These are phyloP conservation scores for Coelopa frigida DNA, from an alignment of 1,140 invertebrate species.

Conservation along the genomic window DNA sequence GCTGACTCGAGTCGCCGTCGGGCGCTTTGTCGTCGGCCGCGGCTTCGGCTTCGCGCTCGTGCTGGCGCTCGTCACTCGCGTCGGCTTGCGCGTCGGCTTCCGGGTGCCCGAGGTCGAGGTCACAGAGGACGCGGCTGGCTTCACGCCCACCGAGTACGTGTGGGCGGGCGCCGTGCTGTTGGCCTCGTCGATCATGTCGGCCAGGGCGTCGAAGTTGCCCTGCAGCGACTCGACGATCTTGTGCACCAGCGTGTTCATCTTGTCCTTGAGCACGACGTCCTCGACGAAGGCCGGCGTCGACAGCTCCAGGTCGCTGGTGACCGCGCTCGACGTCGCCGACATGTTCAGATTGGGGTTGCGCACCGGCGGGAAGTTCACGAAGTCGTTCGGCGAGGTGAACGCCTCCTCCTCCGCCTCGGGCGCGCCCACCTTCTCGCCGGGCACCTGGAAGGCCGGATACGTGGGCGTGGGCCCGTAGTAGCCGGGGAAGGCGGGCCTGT, in stretches of 20 bases:
- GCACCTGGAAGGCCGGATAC: conserved; percentile 37
- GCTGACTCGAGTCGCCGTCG: conserved; percentile 37
- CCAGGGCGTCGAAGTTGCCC: conserved; percentile 70
- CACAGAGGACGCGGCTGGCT: conserved; percentile 21
- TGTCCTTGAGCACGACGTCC: conserved; percentile 65
- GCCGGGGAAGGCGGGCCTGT: conserved; percentile 38
- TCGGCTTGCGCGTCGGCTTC: conserved; percentile 35
- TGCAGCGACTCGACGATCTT: conserved; percentile 74
- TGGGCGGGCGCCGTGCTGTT: conserved; percentile 36
- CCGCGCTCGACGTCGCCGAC: conserved; percentile 53
- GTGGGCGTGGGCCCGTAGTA: conserved; percentile 41
- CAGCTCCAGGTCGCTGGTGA: conserved; percentile 56
- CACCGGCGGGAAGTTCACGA: conserved; percentile 75
- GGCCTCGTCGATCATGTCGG: conserved; percentile 57
- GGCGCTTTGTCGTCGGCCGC: conserved; percentile 18
- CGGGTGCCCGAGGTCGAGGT: conserved; percentile 20
- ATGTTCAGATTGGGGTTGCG: conserved; percentile 72
- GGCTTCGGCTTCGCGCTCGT: conserved; percentile 24
- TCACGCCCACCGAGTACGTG: conserved; percentile 21
- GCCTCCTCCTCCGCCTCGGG: conserved; percentile 46
- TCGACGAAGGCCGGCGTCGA: conserved; percentile 65
- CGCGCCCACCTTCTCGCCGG: conserved; percentile 31
- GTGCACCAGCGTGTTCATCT: conserved; percentile 72
- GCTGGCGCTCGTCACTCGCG: conserved; percentile 41
- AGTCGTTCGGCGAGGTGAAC: conserved; percentile 58